Evolutionary conservation across 2,797 vertebrate species (phyloP).

Genomic region (Leptoclinus maculatus): DNA sequence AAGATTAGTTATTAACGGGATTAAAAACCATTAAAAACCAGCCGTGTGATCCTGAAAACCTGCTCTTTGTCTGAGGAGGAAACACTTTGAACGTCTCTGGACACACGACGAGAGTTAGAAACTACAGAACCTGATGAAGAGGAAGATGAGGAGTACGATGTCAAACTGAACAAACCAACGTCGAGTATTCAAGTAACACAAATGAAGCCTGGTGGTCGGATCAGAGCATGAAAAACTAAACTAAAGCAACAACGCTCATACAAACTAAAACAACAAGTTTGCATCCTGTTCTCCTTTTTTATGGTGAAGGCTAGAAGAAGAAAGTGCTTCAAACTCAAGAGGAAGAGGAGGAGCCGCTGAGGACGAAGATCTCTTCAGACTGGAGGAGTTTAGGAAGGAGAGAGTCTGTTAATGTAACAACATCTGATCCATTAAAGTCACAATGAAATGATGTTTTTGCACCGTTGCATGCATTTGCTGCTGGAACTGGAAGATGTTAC

Average conservation of each 20-base stretch:
- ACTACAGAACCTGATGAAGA: too few relatives aligned
- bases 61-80: neutral
- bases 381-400: neutral
- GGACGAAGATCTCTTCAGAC: neutral
- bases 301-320: conserved; percentile 26
- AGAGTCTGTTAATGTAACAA: neutral
- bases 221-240: neutral
- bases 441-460: neutral
- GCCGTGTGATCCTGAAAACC: neutral
- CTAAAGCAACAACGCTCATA: conserved; percentile 12
- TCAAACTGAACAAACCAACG: neutral
- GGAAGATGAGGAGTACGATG: too few relatives aligned
- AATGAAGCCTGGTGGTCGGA: neutral
- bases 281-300: conserved; percentile 68
- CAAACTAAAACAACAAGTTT: conserved; percentile 8
- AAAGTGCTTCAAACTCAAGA: conserved; percentile 63
- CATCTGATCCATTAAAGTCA: neutral
- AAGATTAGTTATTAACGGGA: neutral
- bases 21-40: neutral
- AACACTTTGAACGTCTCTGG: too few relatives aligned
- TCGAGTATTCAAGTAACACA: conserved; percentile 48
- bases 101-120: neutral
- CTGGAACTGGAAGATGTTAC: neutral
- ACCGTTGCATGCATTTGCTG: neutral
- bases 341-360: neutral